A percentile compares a stretch with the other conserved stretches of the same genome.
Evolutionary conservation across 2,797 vertebrate species (phyloP).

Genomic region (Megalops cyprinoides): DNA sequence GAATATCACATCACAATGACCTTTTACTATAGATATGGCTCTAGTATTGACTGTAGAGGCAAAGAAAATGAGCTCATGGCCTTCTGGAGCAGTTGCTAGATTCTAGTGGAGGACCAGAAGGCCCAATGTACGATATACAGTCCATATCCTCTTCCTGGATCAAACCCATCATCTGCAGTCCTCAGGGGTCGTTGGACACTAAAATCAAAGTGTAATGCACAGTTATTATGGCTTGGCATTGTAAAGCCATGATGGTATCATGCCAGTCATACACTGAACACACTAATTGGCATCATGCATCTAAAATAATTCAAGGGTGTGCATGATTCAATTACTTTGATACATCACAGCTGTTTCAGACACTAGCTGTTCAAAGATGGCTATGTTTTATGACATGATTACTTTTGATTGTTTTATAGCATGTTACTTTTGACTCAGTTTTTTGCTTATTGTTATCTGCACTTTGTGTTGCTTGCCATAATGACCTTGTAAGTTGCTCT

Average conservation of each 20-base stretch:
- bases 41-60: conserved; percentile 46
- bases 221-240: conserved; percentile 33
- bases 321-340: conserved; percentile 23
- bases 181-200: conserved; percentile 38
- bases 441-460: too few species aligned
- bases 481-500: too few species aligned
- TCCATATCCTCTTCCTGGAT: conserved; percentile 43
- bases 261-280: neutral
- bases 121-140: conserved; percentile 39
- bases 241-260: conserved; percentile 30
- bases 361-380: conserved; percentile 24
- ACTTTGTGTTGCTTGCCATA: too few species aligned
- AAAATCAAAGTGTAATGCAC: conserved; percentile 28
- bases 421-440: too few species aligned
- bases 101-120: conserved; percentile 37
- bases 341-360: conserved; percentile 12
- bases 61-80: conserved; percentile 37
- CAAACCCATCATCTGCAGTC: conserved; percentile 35
- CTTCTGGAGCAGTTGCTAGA: conserved; percentile 43
- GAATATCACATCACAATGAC: conserved; percentile 40
- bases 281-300: neutral
- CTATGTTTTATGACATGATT: conserved; percentile 23
- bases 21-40: conserved; percentile 48
- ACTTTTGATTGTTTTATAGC: conserved; percentile 25
- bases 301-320: conserved; percentile 25